Conservation (phyloP, 2,888 invertebrate species). For the Rhaphigaster nebulosa region DNA sequence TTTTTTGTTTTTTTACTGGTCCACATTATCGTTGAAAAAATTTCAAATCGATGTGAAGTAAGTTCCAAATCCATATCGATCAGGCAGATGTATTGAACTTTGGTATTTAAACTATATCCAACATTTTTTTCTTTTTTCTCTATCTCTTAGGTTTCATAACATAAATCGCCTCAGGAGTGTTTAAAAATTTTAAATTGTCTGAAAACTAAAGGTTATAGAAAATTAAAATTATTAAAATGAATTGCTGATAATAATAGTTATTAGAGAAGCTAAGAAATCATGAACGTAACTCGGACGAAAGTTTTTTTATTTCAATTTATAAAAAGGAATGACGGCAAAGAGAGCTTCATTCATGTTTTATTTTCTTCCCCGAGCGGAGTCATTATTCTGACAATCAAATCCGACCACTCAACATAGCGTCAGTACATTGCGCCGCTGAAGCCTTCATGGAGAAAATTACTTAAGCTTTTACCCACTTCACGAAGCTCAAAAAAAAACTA, state of each 20-base stretch:
- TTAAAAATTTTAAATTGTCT: too few species aligned
- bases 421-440: background rate
- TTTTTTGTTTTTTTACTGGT: too few species aligned
- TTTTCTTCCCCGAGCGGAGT: background rate
- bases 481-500: background rate
- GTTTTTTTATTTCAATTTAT: constrained; percentile 43
- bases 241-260: background rate
- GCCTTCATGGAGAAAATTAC: constrained; percentile 12
- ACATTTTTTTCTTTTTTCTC: too few species aligned
- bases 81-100: too few species aligned
- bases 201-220: too few species aligned
- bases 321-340: constrained; percentile 24
- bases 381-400: constrained; percentile 42
- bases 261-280: background rate
- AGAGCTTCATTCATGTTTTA: background rate
- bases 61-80: too few species aligned
- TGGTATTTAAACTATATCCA: too few species aligned
- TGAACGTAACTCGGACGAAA: background rate
- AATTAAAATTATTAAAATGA: too few species aligned
- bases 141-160: too few species aligned
- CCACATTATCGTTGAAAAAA: too few species aligned
- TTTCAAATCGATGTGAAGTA: too few species aligned
- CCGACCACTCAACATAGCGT: constrained; percentile 4
- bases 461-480: constrained; percentile 34
- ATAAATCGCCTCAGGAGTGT: too few species aligned